Evolutionary conservation across 1,140 invertebrate species (phyloP).

Genomic region (Platorchestia sp.): DNA sequence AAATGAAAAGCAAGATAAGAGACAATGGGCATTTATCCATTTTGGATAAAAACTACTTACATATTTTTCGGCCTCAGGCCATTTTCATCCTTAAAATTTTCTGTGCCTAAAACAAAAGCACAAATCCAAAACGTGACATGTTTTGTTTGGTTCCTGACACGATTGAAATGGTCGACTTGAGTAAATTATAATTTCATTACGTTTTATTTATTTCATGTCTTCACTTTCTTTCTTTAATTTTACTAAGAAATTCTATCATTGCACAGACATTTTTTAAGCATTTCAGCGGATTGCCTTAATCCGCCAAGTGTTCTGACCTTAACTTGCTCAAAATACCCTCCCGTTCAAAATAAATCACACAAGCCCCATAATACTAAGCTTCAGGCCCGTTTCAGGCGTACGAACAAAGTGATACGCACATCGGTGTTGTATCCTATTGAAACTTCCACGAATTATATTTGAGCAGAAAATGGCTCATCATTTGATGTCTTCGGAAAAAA

Average conservation of each 20-base stretch:
- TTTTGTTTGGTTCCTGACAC: background rate
- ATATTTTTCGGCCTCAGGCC: too few relatives aligned
- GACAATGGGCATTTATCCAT: too few relatives aligned
- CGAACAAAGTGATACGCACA: too few relatives aligned
- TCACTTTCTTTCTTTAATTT: background rate
- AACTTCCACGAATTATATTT: background rate
- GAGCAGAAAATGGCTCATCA: background rate
- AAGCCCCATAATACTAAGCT: too few relatives aligned
- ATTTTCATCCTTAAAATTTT: too few relatives aligned
- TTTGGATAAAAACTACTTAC: too few relatives aligned
- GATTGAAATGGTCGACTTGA: background rate
- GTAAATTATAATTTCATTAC: background rate
- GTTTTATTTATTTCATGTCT: background rate
- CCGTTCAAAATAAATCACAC: too few relatives aligned
- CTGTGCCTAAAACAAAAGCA: too few relatives aligned
- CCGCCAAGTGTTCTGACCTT: background rate
- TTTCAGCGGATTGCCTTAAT: background rate
- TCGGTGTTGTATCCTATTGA: background rate
- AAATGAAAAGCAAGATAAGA: too few relatives aligned
- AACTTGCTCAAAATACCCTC: background rate
- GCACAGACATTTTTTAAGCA: background rate
- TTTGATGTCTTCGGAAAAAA: background rate
- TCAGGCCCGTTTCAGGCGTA: too few relatives aligned
- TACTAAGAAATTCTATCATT: background rate
- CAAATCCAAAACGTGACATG: background rate